Percentiles rank a stretch among this genome's conserved stretches.
Conservation (phyloP, 2,888 invertebrate genomes). For the Epicampocera succincta region DNA sequence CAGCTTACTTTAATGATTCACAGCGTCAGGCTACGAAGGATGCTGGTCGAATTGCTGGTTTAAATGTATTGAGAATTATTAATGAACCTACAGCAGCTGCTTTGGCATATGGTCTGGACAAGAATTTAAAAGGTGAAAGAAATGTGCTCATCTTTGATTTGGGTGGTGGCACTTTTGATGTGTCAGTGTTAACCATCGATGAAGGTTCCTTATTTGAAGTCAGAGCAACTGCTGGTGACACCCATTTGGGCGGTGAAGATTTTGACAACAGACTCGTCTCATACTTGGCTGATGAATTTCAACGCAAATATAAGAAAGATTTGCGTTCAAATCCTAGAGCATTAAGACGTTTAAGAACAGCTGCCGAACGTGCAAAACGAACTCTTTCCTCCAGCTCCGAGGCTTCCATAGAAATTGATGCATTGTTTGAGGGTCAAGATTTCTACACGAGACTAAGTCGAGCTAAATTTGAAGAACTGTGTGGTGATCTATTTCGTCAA, state of each 20-base stretch:
- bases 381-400: conserved; percentile 90
- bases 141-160: conserved; percentile 87
- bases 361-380: conserved; percentile 90
- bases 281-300: conserved; percentile 93
- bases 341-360: conserved; percentile 87
- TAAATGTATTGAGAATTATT: conserved; percentile 95
- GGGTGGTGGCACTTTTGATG: conserved; percentile 95
- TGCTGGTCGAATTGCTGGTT: conserved; percentile 94
- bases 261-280: conserved; percentile 94
- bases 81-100: conserved; percentile 96
- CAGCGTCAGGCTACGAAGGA: conserved; percentile 96
- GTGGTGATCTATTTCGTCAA: conserved; percentile 87
- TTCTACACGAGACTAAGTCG: conserved; percentile 87
- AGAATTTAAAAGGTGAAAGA: conserved; percentile 90
- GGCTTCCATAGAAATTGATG: conserved; percentile 89
- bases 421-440: conserved; percentile 88
- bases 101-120: conserved; percentile 94
- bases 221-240: conserved; percentile 97
- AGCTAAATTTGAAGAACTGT: conserved; percentile 89
- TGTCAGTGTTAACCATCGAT: conserved; percentile 96
- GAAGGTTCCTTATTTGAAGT: conserved; percentile 95
- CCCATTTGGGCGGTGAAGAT: conserved; percentile 96
- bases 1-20: conserved; percentile 95
- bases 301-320: conserved; percentile 89
- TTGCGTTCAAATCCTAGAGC: conserved; percentile 86